Percentiles rank a stretch among this genome's conserved stretches.
Evolutionary conservation across 2,113 vertebrate species (phyloP).

Genomic region (Cheirogaleus medius): DNA sequence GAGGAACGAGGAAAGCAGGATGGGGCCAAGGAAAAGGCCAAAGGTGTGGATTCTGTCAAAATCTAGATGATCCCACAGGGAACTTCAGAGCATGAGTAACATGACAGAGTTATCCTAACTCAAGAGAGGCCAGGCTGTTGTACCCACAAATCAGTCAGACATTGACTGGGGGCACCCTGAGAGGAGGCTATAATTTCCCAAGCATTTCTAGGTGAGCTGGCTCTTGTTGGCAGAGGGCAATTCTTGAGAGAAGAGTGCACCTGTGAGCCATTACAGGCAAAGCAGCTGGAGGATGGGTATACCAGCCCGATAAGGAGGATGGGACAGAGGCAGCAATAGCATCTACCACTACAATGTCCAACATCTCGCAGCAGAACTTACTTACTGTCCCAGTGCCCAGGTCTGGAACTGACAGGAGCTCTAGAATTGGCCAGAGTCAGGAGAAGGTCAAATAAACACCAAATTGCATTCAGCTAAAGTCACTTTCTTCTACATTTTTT

Average conservation of each 20-base stretch:
- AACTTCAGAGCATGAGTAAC: not conserved
- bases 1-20: not conserved
- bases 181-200: not conserved
- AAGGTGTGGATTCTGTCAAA: not conserved
- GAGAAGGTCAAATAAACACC: not conserved
- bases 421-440: not conserved
- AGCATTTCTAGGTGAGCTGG: not conserved
- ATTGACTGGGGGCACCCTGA: not conserved
- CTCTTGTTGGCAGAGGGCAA: not conserved
- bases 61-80: not conserved
- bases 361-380: not conserved
- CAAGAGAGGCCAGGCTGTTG: accelerated
- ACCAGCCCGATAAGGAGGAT: not conserved
- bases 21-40: not conserved
- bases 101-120: not conserved
- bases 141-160: not conserved
- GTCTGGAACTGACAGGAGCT: not conserved
- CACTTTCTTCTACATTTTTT: not conserved
- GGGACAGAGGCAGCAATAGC: too few species aligned
- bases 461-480: not conserved
- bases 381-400: not conserved
- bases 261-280: not conserved
- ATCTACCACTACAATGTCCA: not conserved
- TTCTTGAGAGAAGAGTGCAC: not conserved
- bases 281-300: not conserved